A percentile compares a stretch with the other conserved stretches of the same genome.
Evolutionary conservation across 2,888 invertebrate species (phyloP).

Genomic region (Buathra laborator): DNA sequence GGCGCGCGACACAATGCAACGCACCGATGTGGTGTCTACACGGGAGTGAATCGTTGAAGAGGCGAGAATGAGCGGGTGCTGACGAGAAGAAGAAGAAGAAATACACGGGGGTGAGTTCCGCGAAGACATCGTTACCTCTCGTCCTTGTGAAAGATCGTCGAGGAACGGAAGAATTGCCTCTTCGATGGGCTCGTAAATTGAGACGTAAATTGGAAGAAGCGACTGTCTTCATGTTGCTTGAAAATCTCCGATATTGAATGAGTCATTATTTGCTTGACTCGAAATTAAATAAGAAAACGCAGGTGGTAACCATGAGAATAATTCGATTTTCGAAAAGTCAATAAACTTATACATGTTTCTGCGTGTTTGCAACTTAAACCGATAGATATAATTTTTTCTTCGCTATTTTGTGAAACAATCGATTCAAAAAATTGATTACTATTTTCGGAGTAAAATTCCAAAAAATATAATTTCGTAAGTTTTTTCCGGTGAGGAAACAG

Average conservation of each 20-base stretch:
- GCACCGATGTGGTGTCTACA: constrained; percentile 1
- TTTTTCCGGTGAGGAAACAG: too few relatives aligned
- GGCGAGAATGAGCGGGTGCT: constrained; percentile 23
- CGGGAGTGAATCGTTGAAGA: constrained; percentile 8
- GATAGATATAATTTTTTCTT: not conserved
- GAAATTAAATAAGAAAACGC: constrained; percentile 18
- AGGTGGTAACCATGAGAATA: constrained; percentile 47
- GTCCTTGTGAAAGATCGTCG: constrained; percentile 44
- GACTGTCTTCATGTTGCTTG: constrained; percentile 12
- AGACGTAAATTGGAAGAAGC: constrained; percentile 50
- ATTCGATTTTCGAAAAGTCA: not conserved
- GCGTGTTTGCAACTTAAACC: not conserved
- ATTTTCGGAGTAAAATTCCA: too few relatives aligned
- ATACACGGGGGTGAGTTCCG: constrained; percentile 19
- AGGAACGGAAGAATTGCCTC: constrained; percentile 35
- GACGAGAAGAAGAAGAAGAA: constrained; percentile 42
- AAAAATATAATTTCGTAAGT: too few relatives aligned
- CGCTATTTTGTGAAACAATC: too few relatives aligned
- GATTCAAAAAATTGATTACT: too few relatives aligned
- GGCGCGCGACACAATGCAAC: constrained; percentile 60
- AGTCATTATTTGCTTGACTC: constrained; percentile 42
- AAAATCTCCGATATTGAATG: constrained; percentile 36
- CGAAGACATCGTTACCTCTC: not conserved
- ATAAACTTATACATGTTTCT: not conserved
- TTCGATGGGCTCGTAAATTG: constrained; percentile 32